Base-by-base conservation (phyloP, 2,797 vertebrate species). In the Euthynnus affinis region DNA sequence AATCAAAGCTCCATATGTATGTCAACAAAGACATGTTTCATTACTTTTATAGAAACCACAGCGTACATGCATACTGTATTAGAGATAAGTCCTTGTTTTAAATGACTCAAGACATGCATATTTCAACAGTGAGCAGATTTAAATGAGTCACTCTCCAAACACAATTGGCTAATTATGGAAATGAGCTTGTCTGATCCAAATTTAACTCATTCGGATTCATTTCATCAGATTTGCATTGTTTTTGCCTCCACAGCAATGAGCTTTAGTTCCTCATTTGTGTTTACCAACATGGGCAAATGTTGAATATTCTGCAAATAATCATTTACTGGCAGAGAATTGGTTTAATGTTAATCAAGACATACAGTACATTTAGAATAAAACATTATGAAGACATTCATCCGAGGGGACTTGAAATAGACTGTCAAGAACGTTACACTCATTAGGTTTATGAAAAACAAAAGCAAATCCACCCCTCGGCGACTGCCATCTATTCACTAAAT, bases 81-180 rank as follows among this genome's bases (percentile, higher is more conserved):
- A 83, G 68, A 86, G 74, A 83, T 68, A 84, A 42, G 67, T 65
- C 76, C 64, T 79, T 70, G 70, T 85, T 87, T 88, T 75, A 82
- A 89, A 88, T 81, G 87, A 90, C 77, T 83, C 80, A 58, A 88
- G 77, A 85, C 87, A 84, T 90, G 83, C 79, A 89, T 88, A 90
- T 91, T 89, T 90, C 75, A 84, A 84, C 76, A 85, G 80, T 34
- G 68, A 71, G 76, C 82, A 59, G 69, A 88, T 91, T 84, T 79
- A 85, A 91, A 82, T 56, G 71, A 88, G 68, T 88, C 86, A 44
- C 55, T 87, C 82, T 85, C 65, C 82, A 87, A 93, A 92, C 82
- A 91, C 86, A 90, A 89, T 90, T 29, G 68, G 73, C 80, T 90
- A 88, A 92, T 93, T 92, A 93, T 90, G 91, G 69, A 91, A 88